Evolutionary conservation across 2,113 vertebrate genomes (phyloP).

Genomic region (Corydoras sp.): DNA sequence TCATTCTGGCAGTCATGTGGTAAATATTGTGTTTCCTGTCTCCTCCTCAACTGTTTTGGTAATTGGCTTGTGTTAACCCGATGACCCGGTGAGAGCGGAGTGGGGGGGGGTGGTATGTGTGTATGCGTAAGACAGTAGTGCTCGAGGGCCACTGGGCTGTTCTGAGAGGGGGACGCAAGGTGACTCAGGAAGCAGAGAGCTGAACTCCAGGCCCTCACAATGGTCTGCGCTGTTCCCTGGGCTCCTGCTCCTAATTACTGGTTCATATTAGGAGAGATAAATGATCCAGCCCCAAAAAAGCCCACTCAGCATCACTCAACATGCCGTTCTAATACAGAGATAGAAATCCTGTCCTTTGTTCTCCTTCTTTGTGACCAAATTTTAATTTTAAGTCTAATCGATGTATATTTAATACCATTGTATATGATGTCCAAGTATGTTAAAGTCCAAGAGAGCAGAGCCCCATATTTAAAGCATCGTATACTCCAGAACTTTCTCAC

Average conservation of each 20-base stretch:
- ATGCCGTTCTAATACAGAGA: no score
- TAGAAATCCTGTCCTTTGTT: no score
- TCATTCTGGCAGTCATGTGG: slow-evolving; percentile 65
- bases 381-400: no score
- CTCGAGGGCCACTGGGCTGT: no score
- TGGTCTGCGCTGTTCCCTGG: slow-evolving; percentile 31
- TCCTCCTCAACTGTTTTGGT: slow-evolving; percentile 72
- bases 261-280: slow-evolving; percentile 45
- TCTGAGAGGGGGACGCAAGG: slow-evolving; percentile 11
- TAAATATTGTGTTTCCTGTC: slow-evolving; percentile 74
- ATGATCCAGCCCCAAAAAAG: slow-evolving; percentile 12
- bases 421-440: no score
- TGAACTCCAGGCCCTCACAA: slow-evolving; percentile 36
- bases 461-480: no score
- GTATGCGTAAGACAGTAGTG: slow-evolving; percentile 9
- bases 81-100: slow-evolving; percentile 59
- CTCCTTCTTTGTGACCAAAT: no score
- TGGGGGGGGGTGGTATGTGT: slow-evolving; percentile 25
- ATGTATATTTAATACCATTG: no score
- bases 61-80: slow-evolving; percentile 75
- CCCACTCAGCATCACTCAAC: no score
- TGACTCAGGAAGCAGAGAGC: slow-evolving; percentile 31
- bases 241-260: slow-evolving; percentile 19
- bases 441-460: no score
- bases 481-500: no score